Evolutionary conservation across 1,140 invertebrate species (phyloP).

Genomic region (Halesus radiatus): DNA sequence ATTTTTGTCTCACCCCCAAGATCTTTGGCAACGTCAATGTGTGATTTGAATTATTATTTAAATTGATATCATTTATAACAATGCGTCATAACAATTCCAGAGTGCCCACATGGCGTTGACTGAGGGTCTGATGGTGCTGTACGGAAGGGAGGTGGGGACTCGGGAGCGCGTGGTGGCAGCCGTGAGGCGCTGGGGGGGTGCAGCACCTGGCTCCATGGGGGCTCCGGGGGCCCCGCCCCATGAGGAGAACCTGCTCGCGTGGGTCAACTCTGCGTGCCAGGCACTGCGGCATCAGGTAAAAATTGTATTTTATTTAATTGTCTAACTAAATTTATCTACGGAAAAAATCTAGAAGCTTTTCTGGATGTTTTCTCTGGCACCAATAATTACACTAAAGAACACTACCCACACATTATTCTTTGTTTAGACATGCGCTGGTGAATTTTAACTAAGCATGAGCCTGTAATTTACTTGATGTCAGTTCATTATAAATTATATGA

Average conservation of each 20-base stretch:
- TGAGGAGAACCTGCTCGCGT: constrained; percentile 90
- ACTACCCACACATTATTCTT: no score
- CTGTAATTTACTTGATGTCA: no score
- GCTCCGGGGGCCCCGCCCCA: constrained; percentile 79
- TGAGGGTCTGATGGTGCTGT: constrained; percentile 96
- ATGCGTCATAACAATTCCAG: constrained; percentile 68
- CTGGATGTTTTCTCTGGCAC: neutral
- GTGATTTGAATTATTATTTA: no score
- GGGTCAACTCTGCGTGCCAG: constrained; percentile 90
- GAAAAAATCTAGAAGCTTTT: neutral
- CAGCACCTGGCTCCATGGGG: constrained; percentile 61
- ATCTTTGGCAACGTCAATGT: no score
- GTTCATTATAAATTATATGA: no score
- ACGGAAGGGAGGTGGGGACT: constrained; percentile 93
- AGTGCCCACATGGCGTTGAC: constrained; percentile 96
- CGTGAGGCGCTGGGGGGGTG: constrained; percentile 78
- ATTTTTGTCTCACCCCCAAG: no score
- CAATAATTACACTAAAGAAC: no score
- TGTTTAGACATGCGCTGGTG: no score
- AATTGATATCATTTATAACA: no score
- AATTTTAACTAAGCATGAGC: no score
- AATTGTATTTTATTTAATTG: no score
- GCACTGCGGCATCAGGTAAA: constrained; percentile 71
- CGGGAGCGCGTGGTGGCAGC: constrained; percentile 89
- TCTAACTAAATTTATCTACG: neutral